A percentile compares a stretch with the other conserved stretches of the same genome.
Conservation (phyloP, 2,888 invertebrate species). For the Chymomyza amoena region DNA sequence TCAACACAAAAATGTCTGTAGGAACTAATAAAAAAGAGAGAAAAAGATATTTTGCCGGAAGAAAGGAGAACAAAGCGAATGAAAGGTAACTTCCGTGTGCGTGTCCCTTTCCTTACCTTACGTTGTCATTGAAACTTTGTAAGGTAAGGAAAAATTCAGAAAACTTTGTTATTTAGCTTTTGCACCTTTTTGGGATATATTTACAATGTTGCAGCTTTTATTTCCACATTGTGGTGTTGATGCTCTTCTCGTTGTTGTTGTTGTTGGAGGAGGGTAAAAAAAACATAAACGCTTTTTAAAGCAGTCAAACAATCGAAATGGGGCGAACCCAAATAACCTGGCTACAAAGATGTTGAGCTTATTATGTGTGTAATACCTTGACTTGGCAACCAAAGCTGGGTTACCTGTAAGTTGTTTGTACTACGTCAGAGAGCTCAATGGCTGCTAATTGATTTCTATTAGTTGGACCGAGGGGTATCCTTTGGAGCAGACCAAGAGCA, state of each 20-base stretch:
- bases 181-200: conserved; percentile 52
- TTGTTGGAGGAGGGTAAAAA: neutral
- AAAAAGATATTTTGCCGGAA: neutral
- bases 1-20: conserved; percentile 43
- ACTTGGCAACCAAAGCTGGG: neutral
- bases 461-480: conserved; percentile 40
- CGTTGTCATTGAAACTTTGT: conserved; percentile 66
- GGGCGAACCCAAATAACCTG: neutral
- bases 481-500: neutral
- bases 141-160: conserved; percentile 42
- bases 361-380: neutral
- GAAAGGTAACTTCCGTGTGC: conserved; percentile 67
- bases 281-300: neutral
- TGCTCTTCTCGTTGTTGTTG: neutral
- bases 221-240: neutral
- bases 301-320: neutral
- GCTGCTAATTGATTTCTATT: conserved; percentile 67
- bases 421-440: conserved; percentile 29
- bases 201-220: conserved; percentile 42
- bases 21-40: conserved; percentile 14
- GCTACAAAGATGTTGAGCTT: neutral
- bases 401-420: conserved; percentile 21
- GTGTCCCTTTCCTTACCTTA: conserved; percentile 59
- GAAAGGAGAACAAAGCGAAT: conserved; percentile 34
- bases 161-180: conserved; percentile 72